Evolutionary conservation across 2,888 invertebrate species (phyloP).

Genomic region (Geotrupes spiniger): DNA sequence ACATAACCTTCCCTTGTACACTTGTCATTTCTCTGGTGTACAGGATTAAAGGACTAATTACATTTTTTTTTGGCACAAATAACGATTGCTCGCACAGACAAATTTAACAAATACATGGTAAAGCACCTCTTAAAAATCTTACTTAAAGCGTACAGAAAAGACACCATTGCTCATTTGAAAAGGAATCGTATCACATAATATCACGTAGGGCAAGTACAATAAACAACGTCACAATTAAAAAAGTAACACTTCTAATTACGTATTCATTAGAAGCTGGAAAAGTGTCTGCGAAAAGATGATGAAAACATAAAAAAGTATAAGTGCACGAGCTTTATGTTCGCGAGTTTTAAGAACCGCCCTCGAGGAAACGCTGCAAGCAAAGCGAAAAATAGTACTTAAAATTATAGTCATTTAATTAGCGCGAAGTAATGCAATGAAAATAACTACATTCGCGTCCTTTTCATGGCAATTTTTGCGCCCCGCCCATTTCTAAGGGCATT

Average conservation of each 20-base stretch:
- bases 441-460: constrained; percentile 21
- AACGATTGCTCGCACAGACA: too few species aligned
- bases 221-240: too few species aligned
- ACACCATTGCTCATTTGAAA: too few species aligned
- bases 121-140: too few species aligned
- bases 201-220: too few species aligned
- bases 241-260: background rate
- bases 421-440: constrained; percentile 28
- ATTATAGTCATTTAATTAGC: constrained; percentile 32
- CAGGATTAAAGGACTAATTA: too few species aligned
- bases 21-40: too few species aligned
- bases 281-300: background rate
- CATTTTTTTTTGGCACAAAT: too few species aligned
- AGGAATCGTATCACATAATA: too few species aligned
- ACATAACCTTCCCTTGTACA: too few species aligned
- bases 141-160: too few species aligned
- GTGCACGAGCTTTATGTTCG: background rate
- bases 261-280: background rate
- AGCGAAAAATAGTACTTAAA: constrained; percentile 30
- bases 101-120: too few species aligned
- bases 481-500: background rate
- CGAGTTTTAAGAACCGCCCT: background rate
- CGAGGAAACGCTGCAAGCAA: constrained; percentile 20
- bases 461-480: background rate
- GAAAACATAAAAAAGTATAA: background rate